phyloP scores from a whole-genome alignment of 2,888 invertebrate species.

The Sipha maydis region DNA sequence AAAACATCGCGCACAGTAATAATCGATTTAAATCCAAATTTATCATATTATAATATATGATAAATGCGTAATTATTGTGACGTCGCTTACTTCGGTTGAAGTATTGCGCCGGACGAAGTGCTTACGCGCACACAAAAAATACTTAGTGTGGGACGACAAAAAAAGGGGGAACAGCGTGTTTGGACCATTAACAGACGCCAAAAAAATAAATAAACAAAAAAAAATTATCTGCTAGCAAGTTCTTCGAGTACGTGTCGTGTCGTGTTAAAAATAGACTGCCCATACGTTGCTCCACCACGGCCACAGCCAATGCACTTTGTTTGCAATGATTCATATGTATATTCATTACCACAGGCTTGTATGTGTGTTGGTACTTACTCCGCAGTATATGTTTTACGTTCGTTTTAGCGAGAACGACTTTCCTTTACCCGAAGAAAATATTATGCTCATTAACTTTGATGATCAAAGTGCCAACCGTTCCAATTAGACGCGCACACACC shows the following conservation, averaged over 20 bases:
- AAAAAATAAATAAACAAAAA: not conserved
- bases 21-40: too few relatives aligned
- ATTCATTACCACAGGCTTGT: not conserved
- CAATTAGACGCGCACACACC: constrained; percentile 35
- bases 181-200: constrained; percentile 20
- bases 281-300: not conserved
- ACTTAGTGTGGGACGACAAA: not conserved
- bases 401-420: constrained; percentile 14
- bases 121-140: not conserved
- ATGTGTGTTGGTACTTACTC: not conserved
- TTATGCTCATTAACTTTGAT: constrained; percentile 44
- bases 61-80: not conserved
- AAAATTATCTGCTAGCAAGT: not conserved
- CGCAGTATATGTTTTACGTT: not conserved
- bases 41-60: not conserved
- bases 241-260: not conserved
- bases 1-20: not conserved
- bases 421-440: constrained; percentile 16
- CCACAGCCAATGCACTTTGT: constrained; percentile 18
- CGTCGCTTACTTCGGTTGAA: constrained; percentile 34
- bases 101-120: not conserved
- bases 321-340: not conserved
- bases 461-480: constrained; percentile 48
- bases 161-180: not conserved
- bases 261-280: constrained; percentile 38